Evolutionary conservation across 2,888 invertebrate genomes (phyloP).

Genomic region (Scelioninae gen. 2): DNA sequence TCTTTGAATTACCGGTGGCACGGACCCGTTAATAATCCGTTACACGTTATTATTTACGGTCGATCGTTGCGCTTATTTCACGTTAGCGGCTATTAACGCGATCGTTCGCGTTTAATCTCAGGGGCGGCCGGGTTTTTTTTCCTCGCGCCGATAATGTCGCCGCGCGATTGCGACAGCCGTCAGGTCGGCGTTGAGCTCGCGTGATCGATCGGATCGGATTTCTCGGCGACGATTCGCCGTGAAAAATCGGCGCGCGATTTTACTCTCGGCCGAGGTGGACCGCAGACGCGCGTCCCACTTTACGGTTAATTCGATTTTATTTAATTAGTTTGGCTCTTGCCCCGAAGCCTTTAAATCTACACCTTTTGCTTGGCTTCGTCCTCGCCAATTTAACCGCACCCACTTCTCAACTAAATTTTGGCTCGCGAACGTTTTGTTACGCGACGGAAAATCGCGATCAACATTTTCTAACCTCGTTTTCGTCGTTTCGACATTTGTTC

Average conservation of each 20-base stretch:
- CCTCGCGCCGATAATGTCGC: constrained; percentile 9
- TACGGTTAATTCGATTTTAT: constrained; percentile 48
- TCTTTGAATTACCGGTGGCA: constrained; percentile 49
- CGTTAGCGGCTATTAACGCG: constrained; percentile 40
- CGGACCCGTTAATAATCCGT: constrained; percentile 49
- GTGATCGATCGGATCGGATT: constrained; percentile 33
- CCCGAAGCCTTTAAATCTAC: constrained; percentile 47
- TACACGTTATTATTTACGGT: constrained; percentile 53
- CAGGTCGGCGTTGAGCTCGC: constrained; percentile 4
- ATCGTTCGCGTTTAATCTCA: constrained; percentile 43
- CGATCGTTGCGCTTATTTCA: constrained; percentile 17
- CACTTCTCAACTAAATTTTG: constrained; percentile 22
- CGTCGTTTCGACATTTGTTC: too few relatives aligned
- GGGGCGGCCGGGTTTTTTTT: constrained; percentile 25
- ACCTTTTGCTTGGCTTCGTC: constrained; percentile 50
- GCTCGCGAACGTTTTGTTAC: too few relatives aligned
- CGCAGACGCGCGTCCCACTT: constrained; percentile 45
- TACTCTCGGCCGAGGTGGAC: constrained; percentile 37
- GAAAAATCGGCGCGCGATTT: constrained; percentile 29
- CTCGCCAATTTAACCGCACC: constrained; percentile 28
- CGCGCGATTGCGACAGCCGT: constrained; percentile 31
- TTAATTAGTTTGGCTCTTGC: constrained; percentile 48
- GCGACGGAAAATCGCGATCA: too few relatives aligned
- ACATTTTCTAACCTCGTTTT: too few relatives aligned
- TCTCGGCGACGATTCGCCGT: constrained; percentile 12